These are phyloP conservation scores for Antechinus stuartii DNA, from an alignment of 2,113 vertebrate genomes.

Conservation along the genomic window DNA sequence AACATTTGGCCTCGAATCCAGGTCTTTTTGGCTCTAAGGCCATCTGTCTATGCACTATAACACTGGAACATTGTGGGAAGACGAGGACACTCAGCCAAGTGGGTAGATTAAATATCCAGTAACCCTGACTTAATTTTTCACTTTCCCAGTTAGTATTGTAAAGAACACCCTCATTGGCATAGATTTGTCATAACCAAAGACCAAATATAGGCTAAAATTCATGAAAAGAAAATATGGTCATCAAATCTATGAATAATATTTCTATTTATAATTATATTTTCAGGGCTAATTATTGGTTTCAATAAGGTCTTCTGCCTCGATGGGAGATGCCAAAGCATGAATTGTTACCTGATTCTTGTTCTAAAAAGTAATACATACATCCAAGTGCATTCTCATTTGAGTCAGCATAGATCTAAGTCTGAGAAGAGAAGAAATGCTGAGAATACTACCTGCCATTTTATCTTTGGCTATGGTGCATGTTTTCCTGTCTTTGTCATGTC, in stretches of 20 bases:
- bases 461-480: background rate
- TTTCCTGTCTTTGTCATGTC: fast-evolving
- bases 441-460: background rate
- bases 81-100: no score
- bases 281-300: slow-evolving; percentile 8
- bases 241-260: background rate
- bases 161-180: background rate
- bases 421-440: background rate
- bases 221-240: slow-evolving; percentile 2
- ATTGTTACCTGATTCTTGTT: slow-evolving; percentile 6
- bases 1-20: background rate
- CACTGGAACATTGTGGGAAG: background rate
- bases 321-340: background rate
- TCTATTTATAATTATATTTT: slow-evolving; percentile 19
- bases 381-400: background rate
- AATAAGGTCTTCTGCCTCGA: background rate
- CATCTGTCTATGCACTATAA: no score
- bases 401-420: slow-evolving; percentile 14
- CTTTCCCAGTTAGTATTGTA: background rate
- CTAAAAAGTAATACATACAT: background rate
- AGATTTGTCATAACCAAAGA: slow-evolving; percentile 3
- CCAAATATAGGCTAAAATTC: slow-evolving; percentile 4
- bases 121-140: background rate
- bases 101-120: slow-evolving; percentile 35
- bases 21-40: background rate